These are phyloP conservation scores for Pentamera pediparva DNA, from an alignment of 53 echinoderm and acorn worm genomes.

Conservation along the genomic window DNA sequence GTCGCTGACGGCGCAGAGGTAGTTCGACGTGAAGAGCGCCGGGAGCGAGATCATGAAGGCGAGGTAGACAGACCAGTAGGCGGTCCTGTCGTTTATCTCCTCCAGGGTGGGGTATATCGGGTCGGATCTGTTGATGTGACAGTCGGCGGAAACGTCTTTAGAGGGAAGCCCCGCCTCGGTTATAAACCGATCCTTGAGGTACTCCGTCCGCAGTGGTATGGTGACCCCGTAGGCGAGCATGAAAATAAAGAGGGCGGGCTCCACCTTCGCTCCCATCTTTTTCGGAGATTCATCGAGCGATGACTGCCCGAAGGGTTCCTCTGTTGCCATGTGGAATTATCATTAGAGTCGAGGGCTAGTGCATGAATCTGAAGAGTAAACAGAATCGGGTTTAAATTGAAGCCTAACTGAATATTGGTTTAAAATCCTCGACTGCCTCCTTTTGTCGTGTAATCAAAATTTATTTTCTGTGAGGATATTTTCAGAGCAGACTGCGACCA, in stretches of 20 bases:
- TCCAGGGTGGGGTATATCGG: slow-evolving; percentile 20
- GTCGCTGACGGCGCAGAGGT: slow-evolving; percentile 43
- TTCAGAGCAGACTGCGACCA: no score
- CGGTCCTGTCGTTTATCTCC: slow-evolving; percentile 31
- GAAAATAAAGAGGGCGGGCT: slow-evolving; percentile 47
- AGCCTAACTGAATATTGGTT: no score
- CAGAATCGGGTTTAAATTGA: no score
- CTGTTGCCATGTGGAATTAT: neutral
- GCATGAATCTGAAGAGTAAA: no score
- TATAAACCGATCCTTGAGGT: slow-evolving; percentile 40
- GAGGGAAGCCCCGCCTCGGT: slow-evolving; percentile 29
- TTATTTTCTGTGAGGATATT: no score
- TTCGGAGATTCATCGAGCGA: neutral
- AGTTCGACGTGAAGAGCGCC: slow-evolving; percentile 45
- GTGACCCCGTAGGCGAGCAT: slow-evolving; percentile 50
- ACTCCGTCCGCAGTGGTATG: slow-evolving; percentile 36
- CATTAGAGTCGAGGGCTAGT: no score
- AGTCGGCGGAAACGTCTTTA: slow-evolving; percentile 9
- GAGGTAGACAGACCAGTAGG: slow-evolving; percentile 53
- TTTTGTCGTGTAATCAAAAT: no score
- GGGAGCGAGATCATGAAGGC: slow-evolving; percentile 39
- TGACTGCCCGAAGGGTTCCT: neutral
- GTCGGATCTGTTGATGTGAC: slow-evolving; percentile 35
- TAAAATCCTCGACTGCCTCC: no score
- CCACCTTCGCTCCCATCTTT: slow-evolving; percentile 25